Base-by-base conservation (phyloP, 2,888 invertebrate genomes). In the Brachynemurus nebulosus region DNA sequence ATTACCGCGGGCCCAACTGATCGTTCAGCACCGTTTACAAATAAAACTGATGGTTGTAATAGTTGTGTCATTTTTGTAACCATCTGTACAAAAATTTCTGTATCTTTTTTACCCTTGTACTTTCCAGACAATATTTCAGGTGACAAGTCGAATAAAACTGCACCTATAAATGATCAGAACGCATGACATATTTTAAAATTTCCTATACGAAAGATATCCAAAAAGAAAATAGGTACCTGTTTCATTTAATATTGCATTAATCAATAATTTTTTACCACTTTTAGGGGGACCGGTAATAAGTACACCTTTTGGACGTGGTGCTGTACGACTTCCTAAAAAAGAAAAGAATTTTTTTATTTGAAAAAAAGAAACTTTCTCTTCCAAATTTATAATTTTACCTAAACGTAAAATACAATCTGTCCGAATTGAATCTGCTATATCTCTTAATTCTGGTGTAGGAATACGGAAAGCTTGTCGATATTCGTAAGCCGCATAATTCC, bases 241-340 rank as follows among this genome's bases (percentile, higher is more conserved):
- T 63, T 85, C 84, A 2, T 76, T 76, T 50, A 84, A 86, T 20
- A 89, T 68, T 0, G 83, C 82, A 53, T 85, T 72, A 0, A 77
- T 73, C 42, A 89, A 61, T 48, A 80, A 69, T 54, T 71, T 74
- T 61, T 88, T 86, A 1, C 86, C 88, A 25, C 72, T 68, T 20
- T 73, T 71, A 40, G 72, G 67, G 1, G 84, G 78, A 0, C 88
- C 88, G 20, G 75, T 76, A 17, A 89, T 66, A 42, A 85, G 60
- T 17, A 84, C 73, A 0, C 81, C 74, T 59, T 70, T 68, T 7
- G 65, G 62, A 42, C 64, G 65, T 17, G 18, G 18, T 4, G 18
- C 37, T 20, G 12, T 14, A 12, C 11, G 6, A 30, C 30, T 30
- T 12, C 30, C 30, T 30, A 30, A 5, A 30, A 30, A 27, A 7